Evolutionary conservation across 2,797 vertebrate genomes (phyloP), one percentile per base, ranked within the genome.

Genomic region (Pogoniulus pusillus): DNA sequence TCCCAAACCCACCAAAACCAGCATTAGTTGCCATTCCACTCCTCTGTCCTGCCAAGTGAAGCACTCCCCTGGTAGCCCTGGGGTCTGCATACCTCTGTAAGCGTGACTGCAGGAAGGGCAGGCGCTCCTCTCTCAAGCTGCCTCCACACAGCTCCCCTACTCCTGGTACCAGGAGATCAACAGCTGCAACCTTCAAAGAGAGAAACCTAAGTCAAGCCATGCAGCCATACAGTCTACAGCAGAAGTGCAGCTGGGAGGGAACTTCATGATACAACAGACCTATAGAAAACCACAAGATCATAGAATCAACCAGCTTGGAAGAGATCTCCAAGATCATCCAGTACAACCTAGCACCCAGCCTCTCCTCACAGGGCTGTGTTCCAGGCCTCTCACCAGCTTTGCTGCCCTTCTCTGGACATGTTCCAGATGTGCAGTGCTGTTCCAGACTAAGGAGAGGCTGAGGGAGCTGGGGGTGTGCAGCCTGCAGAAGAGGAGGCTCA

Each of bases 141-240:
- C 99, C 99, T 85, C 99, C 99, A 76, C 98, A 99, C 85, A 99
- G 96, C 95, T 99, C 99, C 75, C 99, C 99, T n/a, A 99, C 96
- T 83, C 98, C 98, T 55, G 99, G 99, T 83, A 99, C 98, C 2
- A 99, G 98, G 35, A 99, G 98, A 96, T 99, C 99, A 90, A 99
- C 98, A 45, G 99, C 99, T 91, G 99, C 98, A 59, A 98, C 98
- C 99, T 99, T 96, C 29, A 87, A 89, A 87, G 87, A 84, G 79
- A 93, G 39, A 71, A 74, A 89, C 30, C 6, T 23, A 89, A 88
- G 53, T 65, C 37, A 74, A 7, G 14, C 30, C 47, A 35, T 10
- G 39, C 5, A 81, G 63, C 20, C 26, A n/a, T 26, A n/a, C 30
- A 37, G 12, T 41, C 14, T 34, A 45, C 20, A 14, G 41, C 17